phyloP scores from a whole-genome alignment of 2,113 vertebrate genomes.

The Trogon melanurus region DNA sequence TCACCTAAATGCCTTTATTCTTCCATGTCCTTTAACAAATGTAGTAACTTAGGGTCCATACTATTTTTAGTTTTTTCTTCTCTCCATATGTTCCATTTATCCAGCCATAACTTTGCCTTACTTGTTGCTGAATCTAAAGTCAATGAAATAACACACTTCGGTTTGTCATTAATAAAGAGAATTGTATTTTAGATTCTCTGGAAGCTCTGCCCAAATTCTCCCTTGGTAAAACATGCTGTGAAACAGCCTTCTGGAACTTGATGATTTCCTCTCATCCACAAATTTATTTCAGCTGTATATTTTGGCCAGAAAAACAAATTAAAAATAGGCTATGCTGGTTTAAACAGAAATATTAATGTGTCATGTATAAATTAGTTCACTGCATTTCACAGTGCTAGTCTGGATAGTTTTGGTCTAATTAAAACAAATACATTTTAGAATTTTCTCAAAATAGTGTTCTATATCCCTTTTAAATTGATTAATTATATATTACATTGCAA shows the following conservation, averaged over 20 bases:
- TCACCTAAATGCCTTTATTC: background rate
- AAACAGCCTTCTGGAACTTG: conserved; percentile 15
- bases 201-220: background rate
- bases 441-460: background rate
- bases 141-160: background rate
- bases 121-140: background rate
- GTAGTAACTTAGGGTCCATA: background rate
- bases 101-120: background rate
- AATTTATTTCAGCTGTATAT: conserved; percentile 14
- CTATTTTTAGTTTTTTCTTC: background rate
- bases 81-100: background rate
- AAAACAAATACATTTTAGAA: background rate
- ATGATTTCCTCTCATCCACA: background rate
- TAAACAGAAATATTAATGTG: conserved; percentile 52
- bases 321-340: conserved; percentile 3
- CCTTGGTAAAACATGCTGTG: background rate
- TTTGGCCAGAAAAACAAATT: conserved; percentile 42
- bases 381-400: background rate
- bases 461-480: background rate
- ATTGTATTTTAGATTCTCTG: background rate
- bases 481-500: background rate
- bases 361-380: conserved; percentile 9
- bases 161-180: conserved; percentile 11
- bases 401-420: background rate
- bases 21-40: background rate